phyloP scores from a whole-genome alignment of 2,797 vertebrate genomes.

The Chelidonichthys spinosus region DNA sequence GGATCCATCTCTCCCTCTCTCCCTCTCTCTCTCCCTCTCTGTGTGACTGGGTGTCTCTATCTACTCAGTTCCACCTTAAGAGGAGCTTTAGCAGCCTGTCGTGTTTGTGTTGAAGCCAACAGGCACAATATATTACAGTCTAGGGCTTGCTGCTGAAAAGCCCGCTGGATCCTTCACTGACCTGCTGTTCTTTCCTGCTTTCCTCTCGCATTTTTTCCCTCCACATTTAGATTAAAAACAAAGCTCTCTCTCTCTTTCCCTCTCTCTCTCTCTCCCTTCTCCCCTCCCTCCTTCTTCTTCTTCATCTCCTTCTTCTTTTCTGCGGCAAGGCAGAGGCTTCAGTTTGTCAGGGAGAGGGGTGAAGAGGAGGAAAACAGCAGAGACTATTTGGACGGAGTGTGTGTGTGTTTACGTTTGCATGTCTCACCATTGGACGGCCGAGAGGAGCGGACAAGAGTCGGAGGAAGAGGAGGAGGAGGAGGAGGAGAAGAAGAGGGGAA shows the following conservation, averaged over 20 bases:
- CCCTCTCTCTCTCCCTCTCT: constrained; percentile 18
- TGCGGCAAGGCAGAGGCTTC: constrained; percentile 71
- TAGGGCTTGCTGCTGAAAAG: constrained; percentile 89
- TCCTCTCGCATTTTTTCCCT: constrained; percentile 75
- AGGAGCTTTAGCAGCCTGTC: constrained; percentile 86
- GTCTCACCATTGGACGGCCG: constrained; percentile 68
- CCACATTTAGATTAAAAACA: constrained; percentile 88
- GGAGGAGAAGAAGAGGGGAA: constrained; percentile 43
- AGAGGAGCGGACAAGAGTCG: constrained; percentile 67
- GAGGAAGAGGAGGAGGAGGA: constrained; percentile 38
- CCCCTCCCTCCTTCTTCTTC: constrained; percentile 34
- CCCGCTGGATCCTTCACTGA: constrained; percentile 88
- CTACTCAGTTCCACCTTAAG: constrained; percentile 90
- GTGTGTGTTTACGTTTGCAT: constrained; percentile 72
- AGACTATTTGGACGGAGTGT: constrained; percentile 64
- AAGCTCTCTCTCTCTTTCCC: constrained; percentile 74
- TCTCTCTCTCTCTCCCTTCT: constrained; percentile 30
- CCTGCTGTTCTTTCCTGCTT: constrained; percentile 89
- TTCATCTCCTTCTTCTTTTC: constrained; percentile 65
- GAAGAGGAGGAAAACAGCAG: constrained; percentile 65
- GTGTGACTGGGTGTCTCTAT: constrained; percentile 64
- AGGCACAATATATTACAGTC: constrained; percentile 90
- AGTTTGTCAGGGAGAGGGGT: constrained; percentile 67
- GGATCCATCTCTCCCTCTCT: constrained; percentile 68
- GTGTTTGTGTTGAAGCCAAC: constrained; percentile 91